Evolutionary conservation across 2,888 invertebrate genomes (phyloP), one percentile per base, ranked within the genome.

Genomic region (Leptinotarsa juncta): DNA sequence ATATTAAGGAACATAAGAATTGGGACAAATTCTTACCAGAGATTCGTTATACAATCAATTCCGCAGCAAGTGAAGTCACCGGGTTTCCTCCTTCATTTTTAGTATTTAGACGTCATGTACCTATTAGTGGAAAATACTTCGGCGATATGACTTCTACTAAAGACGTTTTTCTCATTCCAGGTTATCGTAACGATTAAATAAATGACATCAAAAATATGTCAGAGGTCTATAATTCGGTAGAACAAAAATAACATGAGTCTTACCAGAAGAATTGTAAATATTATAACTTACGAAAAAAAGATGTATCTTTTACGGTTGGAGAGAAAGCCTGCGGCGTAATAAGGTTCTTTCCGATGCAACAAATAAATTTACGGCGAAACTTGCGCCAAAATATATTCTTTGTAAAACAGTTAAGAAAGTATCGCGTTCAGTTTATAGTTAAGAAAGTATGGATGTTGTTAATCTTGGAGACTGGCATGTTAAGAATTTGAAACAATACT

Each of bases 21-120:
- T 83, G 82, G 84, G 85, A 85, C 62, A 71, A 71, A 15, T 67
- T 82, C 65, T 55, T 85, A 3, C 70, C 71, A 14, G 68, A 83
- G n/a, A 79, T 83, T 7, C 80, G 71, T 3, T 81, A 79, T 65
- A 83, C 84, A 3, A 75, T 85, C 1, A 66, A 81, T 32, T 83
- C 82, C 4, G 75, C 83, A 2, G 70, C 78, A 0, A 82, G 83
- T 67, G 79, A 81, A 60, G 74, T 80, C 0, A 83, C 81, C 10
- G 78, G 80, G 4, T 76, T 74, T 48, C 77, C 78, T 4, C 82
- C 83, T 15, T 75, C 77, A 51, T 81, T 77, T 73, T 32, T 81
- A n/a, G 68, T 79, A 49, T 80, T 82, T 72, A 81, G 79, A 4
- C 62, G 79, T 20, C 77, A 79, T 70, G 77, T 78, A 42, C 73